A percentile compares a stretch with the other conserved stretches of the same genome.
Conservation (phyloP, 2,888 invertebrate species). For the Desoria tigrina region DNA sequence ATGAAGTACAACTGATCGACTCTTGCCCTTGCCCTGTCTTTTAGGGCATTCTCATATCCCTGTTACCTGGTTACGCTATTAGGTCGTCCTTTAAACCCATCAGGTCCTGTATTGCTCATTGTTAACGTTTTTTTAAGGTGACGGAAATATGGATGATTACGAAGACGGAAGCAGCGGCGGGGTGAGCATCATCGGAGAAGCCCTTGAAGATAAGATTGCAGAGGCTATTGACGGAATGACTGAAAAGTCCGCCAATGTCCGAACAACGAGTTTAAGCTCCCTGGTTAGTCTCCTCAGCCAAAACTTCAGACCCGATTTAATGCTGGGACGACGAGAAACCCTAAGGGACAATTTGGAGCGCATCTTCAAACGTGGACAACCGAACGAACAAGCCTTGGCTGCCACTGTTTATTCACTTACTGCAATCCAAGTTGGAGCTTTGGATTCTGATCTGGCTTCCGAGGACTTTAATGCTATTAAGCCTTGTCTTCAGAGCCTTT, state of each 20-base stretch:
- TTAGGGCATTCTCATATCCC: no score
- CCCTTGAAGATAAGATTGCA: constrained; percentile 81
- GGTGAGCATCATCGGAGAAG: constrained; percentile 58
- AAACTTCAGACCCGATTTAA: constrained; percentile 48
- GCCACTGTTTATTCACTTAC: constrained; percentile 44
- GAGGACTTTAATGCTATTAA: constrained; percentile 48
- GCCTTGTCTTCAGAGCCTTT: constrained; percentile 45
- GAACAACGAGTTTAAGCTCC: constrained; percentile 36
- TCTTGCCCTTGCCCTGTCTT: no score
- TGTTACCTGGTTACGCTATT: no score
- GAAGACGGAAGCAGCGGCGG: constrained; percentile 41
- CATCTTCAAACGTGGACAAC: constrained; percentile 48
- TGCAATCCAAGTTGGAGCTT: constrained; percentile 48
- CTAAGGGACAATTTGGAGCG: constrained; percentile 50
- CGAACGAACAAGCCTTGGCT: constrained; percentile 47
- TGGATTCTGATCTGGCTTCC: constrained; percentile 47
- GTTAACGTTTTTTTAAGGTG: constrained; percentile 27
- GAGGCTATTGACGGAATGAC: constrained; percentile 83
- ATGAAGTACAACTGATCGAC: no score
- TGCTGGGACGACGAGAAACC: constrained; percentile 47
- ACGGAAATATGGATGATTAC: constrained; percentile 48
- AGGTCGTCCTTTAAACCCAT: no score
- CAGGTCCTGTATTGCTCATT: no score
- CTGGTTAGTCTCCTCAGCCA: constrained; percentile 44
- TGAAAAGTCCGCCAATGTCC: constrained; percentile 80